Evolutionary conservation across 2,113 vertebrate genomes (phyloP).

Genomic region (Elachura formosa): DNA sequence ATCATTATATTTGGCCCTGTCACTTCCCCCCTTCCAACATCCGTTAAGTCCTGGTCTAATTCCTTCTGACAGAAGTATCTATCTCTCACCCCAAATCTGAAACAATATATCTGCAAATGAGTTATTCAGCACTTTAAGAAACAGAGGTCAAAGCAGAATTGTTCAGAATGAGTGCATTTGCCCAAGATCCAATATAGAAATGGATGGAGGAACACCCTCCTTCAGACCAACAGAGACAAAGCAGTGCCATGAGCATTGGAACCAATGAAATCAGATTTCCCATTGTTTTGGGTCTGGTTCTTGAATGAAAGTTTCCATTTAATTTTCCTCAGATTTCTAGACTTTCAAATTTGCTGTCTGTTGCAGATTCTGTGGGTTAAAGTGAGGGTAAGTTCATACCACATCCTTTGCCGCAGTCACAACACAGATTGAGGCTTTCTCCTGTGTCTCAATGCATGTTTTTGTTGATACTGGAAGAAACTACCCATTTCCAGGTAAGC

Average conservation of each 20-base stretch:
- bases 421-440: not conserved
- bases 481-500: not conserved
- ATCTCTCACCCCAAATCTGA: not conserved
- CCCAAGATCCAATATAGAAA: not conserved
- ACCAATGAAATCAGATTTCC: not conserved
- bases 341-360: not conserved
- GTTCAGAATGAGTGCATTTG: not conserved
- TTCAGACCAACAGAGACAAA: not conserved
- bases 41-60: not conserved
- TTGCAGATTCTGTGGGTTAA: not conserved
- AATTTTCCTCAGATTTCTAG: not conserved
- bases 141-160: not conserved
- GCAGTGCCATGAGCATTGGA: not conserved
- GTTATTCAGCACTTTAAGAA: not conserved
- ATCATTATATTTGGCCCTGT: not conserved
- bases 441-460: not conserved
- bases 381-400: not conserved
- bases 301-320: not conserved
- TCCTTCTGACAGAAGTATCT: not conserved
- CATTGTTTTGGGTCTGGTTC: not conserved
- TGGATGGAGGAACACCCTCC: not conserved
- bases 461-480: not conserved
- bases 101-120: not conserved
- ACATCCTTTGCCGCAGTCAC: not conserved
- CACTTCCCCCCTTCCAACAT: accelerated